Evolutionary conservation across 2,888 invertebrate genomes (phyloP), one percentile per base, ranked within the genome.

Genomic region (Callyntrura sp.): DNA sequence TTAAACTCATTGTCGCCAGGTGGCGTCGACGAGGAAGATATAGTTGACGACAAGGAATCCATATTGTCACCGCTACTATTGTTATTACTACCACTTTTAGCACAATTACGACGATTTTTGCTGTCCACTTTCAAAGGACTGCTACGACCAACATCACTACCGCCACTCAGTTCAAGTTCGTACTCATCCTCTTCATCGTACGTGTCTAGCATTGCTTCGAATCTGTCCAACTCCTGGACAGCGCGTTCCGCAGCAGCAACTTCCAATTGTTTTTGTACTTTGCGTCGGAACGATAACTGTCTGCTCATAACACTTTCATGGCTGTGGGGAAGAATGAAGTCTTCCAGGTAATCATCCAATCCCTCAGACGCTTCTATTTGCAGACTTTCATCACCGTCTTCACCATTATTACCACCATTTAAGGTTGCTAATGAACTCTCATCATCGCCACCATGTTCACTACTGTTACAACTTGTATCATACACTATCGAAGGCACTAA

Each of bases 261-360:
- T 91, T 93, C 92, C 23, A 92, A 81, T 83, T 91, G 90, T 25
- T 92, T 91, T 85, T 93, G 91, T 14, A 94, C 93, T 90, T 94
- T 94, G 23, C 94, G 86, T 23, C 94, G 89, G 82, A 94, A 94
- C 17, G 94, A 94, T 57, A 92, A 92, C 81, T 94, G 94, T 55
- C 94, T 92, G 57, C 93, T 93, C 93, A 94, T 94, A 23, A 94
- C 94, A 88, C 93, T 93, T 90, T 94, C 94, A 91, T 94, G 94
- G n/a, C 93, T 94, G 81, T 93, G 88, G 0, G 94, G 94, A 62
- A 94, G 93, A 65, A 93, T 93, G 87, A 93, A 94, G 62, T 94
- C 94, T 90, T 94, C 94, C 81, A 94, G 93, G 89, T 94, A 94
- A 82, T 94, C 94, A 78, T 94, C 94, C 43, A 93, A 86, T 11